phyloP scores from a whole-genome alignment of 2,888 invertebrate species.

The Epirrita christyi region DNA sequence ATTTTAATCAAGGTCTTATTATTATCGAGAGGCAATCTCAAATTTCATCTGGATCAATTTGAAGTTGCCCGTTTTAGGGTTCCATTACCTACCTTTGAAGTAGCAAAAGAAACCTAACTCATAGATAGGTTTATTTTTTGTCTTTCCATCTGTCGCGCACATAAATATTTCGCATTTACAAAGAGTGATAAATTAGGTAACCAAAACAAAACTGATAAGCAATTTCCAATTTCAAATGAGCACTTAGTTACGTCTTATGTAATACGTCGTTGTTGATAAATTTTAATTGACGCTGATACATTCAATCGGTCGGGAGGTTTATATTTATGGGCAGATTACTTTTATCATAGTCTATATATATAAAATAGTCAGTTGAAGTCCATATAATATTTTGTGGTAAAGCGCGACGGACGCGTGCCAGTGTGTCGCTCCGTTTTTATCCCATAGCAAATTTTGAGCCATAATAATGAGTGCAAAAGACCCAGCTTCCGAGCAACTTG shows the following conservation, averaged over 20 bases:
- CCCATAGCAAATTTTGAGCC: neutral
- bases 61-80: too few relatives aligned
- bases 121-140: too few relatives aligned
- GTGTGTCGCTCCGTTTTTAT: slow-evolving; percentile 58
- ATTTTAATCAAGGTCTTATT: too few relatives aligned
- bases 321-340: slow-evolving; percentile 17
- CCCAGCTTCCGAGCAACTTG: slow-evolving; percentile 86
- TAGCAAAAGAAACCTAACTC: too few relatives aligned
- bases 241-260: neutral
- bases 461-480: slow-evolving; percentile 77
- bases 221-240: neutral
- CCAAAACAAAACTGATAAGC: too few relatives aligned
- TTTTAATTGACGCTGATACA: slow-evolving; percentile 12
- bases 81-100: too few relatives aligned
- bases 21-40: too few relatives aligned
- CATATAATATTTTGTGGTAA: neutral
- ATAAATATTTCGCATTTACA: too few relatives aligned
- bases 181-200: too few relatives aligned
- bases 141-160: too few relatives aligned
- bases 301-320: slow-evolving; percentile 6
- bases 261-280: slow-evolving; percentile 9
- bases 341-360: slow-evolving; percentile 30
- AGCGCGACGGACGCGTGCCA: slow-evolving; percentile 56
- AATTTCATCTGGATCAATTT: too few relatives aligned
- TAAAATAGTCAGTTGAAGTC: slow-evolving; percentile 5